Evolutionary conservation across 1,140 invertebrate genomes (phyloP).

Genomic region (Heterodera carotae): DNA sequence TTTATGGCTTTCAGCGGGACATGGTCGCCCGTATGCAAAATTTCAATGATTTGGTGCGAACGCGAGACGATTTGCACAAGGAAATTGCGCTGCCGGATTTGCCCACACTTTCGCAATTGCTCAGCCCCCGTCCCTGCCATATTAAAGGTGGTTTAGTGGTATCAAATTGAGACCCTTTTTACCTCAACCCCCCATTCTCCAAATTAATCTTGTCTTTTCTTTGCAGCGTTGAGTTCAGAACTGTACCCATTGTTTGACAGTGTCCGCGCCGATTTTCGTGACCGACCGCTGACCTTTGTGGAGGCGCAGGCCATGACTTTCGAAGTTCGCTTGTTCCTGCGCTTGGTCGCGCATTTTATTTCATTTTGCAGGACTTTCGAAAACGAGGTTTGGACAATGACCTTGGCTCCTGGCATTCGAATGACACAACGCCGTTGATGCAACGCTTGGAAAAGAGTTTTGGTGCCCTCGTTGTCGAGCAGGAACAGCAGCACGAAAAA

Average conservation of each 20-base stretch:
- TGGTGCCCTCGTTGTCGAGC: background rate
- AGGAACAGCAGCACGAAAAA: background rate
- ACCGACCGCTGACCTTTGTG: constrained; percentile 29
- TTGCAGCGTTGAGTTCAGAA: background rate
- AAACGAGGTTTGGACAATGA: constrained; percentile 16
- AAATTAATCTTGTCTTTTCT: no score
- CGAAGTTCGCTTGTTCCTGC: background rate
- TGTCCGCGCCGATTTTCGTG: constrained; percentile 15
- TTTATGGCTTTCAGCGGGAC: background rate
- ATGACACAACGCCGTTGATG: background rate
- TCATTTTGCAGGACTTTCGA: background rate
- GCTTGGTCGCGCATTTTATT: background rate
- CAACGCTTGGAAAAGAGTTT: constrained; percentile 3
- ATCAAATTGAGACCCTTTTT: background rate
- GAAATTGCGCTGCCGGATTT: background rate
- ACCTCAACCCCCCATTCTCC: no score
- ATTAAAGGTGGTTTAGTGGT: background rate
- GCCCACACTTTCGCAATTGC: constrained; percentile 13
- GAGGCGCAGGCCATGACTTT: constrained; percentile 15
- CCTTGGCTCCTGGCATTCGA: background rate
- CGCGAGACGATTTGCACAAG: background rate
- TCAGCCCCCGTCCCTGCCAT: background rate
- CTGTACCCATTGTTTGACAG: constrained; percentile 17
- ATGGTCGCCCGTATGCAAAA: constrained; percentile 3
- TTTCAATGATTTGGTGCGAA: background rate